A percentile compares a stretch with the other conserved stretches of the same genome.
Conservation (phyloP, 2,888 invertebrate genomes). For the Heteromyza rotundicornis region DNA sequence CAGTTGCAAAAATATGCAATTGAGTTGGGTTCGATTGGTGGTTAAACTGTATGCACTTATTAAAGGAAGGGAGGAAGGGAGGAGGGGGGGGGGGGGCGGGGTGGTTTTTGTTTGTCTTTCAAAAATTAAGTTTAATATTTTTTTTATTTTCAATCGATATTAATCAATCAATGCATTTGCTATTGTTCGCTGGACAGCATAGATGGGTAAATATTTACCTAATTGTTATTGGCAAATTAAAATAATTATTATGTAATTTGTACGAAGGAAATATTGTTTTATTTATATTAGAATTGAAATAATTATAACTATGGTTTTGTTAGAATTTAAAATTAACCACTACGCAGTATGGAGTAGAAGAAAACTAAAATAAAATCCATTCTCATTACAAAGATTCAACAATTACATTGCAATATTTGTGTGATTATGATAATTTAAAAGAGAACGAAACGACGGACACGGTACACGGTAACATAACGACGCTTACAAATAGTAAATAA, state of each 20-base stretch:
- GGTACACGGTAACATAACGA: not conserved
- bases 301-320: not conserved
- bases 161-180: not conserved
- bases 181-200: no score
- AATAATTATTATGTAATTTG: conserved; percentile 6
- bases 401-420: conserved; percentile 21
- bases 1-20: no score
- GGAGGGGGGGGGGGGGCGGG: no score
- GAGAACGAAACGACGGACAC: no score
- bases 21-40: no score
- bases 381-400: conserved; percentile 19
- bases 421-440: not conserved
- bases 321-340: not conserved
- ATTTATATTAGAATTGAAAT: conserved; percentile 10
- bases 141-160: not conserved
- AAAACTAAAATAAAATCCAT: conserved; percentile 24
- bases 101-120: no score
- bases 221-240: not conserved
- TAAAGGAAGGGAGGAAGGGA: no score
- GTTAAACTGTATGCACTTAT: no score
- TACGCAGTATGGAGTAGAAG: no score
- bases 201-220: not conserved
- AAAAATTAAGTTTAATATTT: no score
- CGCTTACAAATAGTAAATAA: conserved; percentile 1
- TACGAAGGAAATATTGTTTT: conserved; percentile 9